These are phyloP conservation scores for Etheostoma cragini DNA, from an alignment of 2,113 vertebrate species.

Conservation along the genomic window DNA sequence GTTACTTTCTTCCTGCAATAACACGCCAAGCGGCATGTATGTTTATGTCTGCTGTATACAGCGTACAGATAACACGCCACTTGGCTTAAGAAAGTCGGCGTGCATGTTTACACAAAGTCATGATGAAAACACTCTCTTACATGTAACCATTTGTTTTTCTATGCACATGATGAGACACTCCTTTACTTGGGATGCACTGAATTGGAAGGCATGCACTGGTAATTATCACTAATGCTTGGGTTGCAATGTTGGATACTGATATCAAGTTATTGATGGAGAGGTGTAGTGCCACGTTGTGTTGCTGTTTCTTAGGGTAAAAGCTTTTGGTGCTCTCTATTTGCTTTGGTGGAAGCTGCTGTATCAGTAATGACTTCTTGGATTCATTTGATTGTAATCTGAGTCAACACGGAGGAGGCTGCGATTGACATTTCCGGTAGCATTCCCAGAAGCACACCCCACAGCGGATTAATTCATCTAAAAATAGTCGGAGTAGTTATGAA, in stretches of 20 bases:
- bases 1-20: too few relatives aligned
- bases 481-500: neutral
- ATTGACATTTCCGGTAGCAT: neutral
- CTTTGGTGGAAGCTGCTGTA: neutral
- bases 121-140: too few relatives aligned
- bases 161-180: neutral
- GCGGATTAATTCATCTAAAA: slow-evolving; percentile 17
- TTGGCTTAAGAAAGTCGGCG: too few relatives aligned
- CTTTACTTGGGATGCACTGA: neutral
- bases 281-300: neutral
- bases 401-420: neutral
- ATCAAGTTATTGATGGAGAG: neutral
- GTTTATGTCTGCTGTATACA: too few relatives aligned
- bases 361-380: neutral
- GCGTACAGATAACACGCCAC: too few relatives aligned
- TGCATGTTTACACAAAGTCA: too few relatives aligned
- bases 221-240: neutral
- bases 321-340: neutral
- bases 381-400: neutral
- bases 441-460: neutral
- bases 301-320: neutral
- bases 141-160: too few relatives aligned
- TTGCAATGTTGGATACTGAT: neutral
- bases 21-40: too few relatives aligned
- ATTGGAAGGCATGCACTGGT: neutral